A percentile compares a stretch with the other conserved stretches of the same genome.
Conservation (phyloP, 2,797 vertebrate species). For the Rhinella marina region DNA sequence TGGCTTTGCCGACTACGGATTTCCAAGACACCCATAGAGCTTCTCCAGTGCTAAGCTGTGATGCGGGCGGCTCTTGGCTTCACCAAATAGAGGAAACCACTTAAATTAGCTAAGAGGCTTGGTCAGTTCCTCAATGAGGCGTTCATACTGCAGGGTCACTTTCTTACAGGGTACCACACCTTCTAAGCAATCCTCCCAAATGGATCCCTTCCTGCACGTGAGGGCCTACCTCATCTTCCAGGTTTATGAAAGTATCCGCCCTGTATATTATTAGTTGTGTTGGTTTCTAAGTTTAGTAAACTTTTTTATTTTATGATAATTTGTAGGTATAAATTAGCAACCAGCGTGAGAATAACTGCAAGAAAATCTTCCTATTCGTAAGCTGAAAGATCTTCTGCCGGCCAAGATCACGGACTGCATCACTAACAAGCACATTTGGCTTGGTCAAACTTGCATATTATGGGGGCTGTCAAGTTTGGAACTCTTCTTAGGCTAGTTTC, state of each 20-base stretch:
- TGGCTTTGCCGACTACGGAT: background rate
- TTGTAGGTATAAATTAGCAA: background rate
- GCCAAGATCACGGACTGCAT: background rate
- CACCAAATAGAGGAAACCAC: background rate
- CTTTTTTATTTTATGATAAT: background rate
- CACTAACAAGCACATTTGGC: background rate
- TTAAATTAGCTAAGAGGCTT: background rate
- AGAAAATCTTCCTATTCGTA: background rate
- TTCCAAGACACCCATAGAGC: background rate
- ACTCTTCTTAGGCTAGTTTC: too few relatives aligned
- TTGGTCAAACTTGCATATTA: background rate
- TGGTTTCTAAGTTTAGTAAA: conserved; percentile 4
- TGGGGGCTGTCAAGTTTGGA: background rate
- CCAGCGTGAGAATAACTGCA: background rate
- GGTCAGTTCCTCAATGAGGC: background rate
- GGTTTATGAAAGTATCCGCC: background rate
- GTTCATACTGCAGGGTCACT: too few relatives aligned
- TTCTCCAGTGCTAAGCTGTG: background rate
- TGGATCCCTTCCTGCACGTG: background rate
- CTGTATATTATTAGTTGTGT: conserved; percentile 6
- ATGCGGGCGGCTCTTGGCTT: background rate
- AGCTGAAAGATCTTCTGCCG: background rate
- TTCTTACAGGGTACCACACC: background rate
- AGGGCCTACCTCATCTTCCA: background rate
- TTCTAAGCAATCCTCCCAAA: background rate